Evolutionary conservation across 2,113 vertebrate genomes (phyloP).

Genomic region (Nothocercus nigrocapillus): DNA sequence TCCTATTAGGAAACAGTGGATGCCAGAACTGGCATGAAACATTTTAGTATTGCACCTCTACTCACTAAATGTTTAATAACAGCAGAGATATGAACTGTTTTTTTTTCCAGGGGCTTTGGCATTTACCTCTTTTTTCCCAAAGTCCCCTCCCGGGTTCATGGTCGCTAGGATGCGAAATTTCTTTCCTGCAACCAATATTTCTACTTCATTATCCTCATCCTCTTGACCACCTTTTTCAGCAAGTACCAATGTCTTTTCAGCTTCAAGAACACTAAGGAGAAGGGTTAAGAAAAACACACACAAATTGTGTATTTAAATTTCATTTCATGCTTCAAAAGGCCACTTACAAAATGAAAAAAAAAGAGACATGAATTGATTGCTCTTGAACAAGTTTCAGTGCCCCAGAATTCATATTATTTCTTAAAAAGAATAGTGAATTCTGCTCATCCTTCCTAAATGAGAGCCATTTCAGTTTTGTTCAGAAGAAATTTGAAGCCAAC

Average conservation of each 20-base stretch:
- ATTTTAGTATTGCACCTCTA: background rate
- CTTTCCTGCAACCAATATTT: constrained; percentile 85
- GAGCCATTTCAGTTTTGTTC: background rate
- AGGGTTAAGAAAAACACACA: background rate
- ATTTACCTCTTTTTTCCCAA: constrained; percentile 97
- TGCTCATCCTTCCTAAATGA: background rate
- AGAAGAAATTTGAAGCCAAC: background rate
- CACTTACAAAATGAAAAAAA: background rate
- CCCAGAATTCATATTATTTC: background rate
- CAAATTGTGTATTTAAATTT: background rate
- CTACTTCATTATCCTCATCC: constrained; percentile 85
- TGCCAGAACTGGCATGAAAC: background rate
- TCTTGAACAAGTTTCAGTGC: background rate
- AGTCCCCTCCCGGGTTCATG: constrained; percentile 99
- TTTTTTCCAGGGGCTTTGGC: background rate
- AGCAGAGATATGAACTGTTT: background rate
- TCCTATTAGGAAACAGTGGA: background rate
- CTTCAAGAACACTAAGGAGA: constrained; percentile 83
- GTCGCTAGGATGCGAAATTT: constrained; percentile 92
- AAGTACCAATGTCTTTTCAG: constrained; percentile 89
- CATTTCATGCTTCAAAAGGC: background rate
- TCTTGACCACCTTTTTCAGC: constrained; percentile 92
- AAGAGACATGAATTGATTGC: background rate
- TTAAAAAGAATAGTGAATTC: background rate
- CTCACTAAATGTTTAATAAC: background rate